These are phyloP conservation scores for Tinea semifulvella DNA, from an alignment of 2,888 invertebrate genomes.

Conservation along the genomic window DNA sequence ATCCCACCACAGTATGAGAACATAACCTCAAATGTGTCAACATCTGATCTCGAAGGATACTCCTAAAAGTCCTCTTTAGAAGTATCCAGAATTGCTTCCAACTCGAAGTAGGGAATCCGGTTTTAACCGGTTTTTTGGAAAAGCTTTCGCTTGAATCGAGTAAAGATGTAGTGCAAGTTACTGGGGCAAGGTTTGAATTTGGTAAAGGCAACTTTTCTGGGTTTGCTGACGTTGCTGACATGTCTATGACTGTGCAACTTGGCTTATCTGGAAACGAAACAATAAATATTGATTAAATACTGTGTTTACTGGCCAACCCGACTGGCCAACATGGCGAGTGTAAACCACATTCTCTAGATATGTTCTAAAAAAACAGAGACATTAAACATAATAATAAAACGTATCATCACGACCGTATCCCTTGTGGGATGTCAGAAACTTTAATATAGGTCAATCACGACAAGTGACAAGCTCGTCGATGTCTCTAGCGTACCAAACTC, in stretches of 20 bases:
- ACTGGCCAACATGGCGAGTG: too few relatives aligned
- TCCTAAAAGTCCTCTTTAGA: constrained; percentile 83
- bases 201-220: constrained; percentile 44
- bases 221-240: constrained; percentile 48
- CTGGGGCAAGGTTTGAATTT: constrained; percentile 51
- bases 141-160: constrained; percentile 78
- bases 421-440: too few relatives aligned
- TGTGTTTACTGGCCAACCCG: too few relatives aligned
- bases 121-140: constrained; percentile 70
- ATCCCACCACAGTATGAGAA: constrained; percentile 87
- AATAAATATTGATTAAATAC: background rate
- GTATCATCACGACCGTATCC: too few relatives aligned
- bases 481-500: too few relatives aligned
- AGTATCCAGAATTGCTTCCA: constrained; percentile 89
- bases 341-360: too few relatives aligned
- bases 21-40: constrained; percentile 88
- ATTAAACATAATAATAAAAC: too few relatives aligned
- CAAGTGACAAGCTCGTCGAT: too few relatives aligned
- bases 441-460: too few relatives aligned
- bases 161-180: constrained; percentile 77
- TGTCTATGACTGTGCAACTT: constrained; percentile 60
- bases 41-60: constrained; percentile 86
- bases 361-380: too few relatives aligned
- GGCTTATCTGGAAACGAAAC: constrained; percentile 59
- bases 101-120: constrained; percentile 83